These are phyloP conservation scores for Craseonycteris thonglongyai DNA, from an alignment of 2,113 vertebrate genomes.

Conservation along the genomic window DNA sequence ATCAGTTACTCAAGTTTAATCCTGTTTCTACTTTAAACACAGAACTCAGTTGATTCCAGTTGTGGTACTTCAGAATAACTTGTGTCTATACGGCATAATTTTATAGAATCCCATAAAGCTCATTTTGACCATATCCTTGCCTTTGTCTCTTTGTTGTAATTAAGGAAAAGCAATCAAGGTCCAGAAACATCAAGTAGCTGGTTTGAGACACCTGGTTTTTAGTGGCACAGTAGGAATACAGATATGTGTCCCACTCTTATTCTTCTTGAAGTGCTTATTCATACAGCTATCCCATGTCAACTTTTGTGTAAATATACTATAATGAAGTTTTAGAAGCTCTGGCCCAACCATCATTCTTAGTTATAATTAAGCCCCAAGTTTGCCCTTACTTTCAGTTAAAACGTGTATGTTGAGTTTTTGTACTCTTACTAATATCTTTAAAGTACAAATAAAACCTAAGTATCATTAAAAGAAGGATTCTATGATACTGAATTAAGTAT, in stretches of 20 bases:
- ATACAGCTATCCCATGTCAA: not conserved
- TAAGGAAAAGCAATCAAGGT: not conserved
- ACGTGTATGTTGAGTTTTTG: not conserved
- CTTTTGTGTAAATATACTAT: not conserved
- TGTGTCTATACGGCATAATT: not conserved
- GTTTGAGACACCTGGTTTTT: not conserved
- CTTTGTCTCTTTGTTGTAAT: not conserved
- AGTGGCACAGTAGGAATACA: not conserved
- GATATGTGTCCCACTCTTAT: not conserved
- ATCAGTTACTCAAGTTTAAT: not conserved
- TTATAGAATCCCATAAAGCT: not conserved
- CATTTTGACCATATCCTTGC: not conserved
- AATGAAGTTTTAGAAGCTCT: not conserved
- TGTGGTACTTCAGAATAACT: not conserved
- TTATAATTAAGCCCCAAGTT: not conserved
- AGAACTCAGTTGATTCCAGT: not conserved
- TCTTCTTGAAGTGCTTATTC: not conserved
- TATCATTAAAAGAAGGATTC: not conserved
- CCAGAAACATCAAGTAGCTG: not conserved
- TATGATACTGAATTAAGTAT: not conserved
- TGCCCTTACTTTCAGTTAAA: not conserved
- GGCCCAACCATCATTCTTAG: not conserved
- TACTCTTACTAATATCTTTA: not conserved
- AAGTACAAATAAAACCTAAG: not conserved
- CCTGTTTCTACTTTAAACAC: not conserved